These are phyloP conservation scores for Deroptyus accipitrinus DNA, from an alignment of 2,113 vertebrate species.

Conservation along the genomic window DNA sequence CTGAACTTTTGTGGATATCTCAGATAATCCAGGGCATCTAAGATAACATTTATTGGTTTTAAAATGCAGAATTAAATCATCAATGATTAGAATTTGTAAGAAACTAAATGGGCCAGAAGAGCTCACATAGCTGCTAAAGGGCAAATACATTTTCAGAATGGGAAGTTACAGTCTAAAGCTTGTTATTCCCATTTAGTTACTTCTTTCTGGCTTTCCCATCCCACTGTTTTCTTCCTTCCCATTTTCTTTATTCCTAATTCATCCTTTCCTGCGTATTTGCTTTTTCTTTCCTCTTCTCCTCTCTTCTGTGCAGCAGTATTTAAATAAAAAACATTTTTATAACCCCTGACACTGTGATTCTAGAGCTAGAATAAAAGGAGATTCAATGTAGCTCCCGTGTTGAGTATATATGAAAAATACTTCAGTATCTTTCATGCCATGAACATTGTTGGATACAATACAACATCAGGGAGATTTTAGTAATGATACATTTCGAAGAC, in stretches of 20 bases:
- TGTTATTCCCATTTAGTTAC: not conserved
- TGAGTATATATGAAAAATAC: not conserved
- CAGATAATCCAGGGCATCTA: not conserved
- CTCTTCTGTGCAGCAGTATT: not conserved
- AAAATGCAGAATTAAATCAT: not conserved
- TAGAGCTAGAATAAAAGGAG: not conserved
- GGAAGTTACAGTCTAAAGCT: not conserved
- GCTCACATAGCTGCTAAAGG: not conserved
- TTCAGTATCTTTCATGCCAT: not conserved
- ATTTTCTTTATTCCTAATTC: not conserved
- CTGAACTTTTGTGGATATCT: not conserved
- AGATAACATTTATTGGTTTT: not conserved
- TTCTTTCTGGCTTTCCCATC: not conserved
- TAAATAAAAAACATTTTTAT: not conserved
- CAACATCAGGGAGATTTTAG: not conserved
- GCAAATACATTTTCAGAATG: not conserved
- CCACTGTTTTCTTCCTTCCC: not conserved
- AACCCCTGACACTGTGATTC: not conserved
- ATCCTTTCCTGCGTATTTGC: not conserved
- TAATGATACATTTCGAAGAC: not conserved
- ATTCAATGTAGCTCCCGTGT: not conserved
- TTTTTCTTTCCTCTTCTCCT: not conserved
- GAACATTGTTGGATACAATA: not conserved
- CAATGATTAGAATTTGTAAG: not conserved
- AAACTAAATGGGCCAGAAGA: not conserved